These are phyloP conservation scores for Elymnias hypermnestra DNA, from an alignment of 1,140 invertebrate species.

Conservation along the genomic window DNA sequence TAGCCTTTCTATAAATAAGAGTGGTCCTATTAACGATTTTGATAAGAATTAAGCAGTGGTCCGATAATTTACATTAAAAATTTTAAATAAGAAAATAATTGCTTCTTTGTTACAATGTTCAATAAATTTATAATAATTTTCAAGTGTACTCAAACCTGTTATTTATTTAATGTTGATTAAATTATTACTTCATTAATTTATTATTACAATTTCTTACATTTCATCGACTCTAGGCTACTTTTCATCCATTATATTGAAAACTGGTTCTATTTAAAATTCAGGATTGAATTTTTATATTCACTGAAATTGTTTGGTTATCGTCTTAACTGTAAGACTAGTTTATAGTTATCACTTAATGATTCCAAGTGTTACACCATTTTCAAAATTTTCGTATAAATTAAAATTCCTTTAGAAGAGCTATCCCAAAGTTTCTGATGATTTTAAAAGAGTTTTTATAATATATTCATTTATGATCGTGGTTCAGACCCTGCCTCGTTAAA, in stretches of 20 bases:
- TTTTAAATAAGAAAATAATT: not conserved
- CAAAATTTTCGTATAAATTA: not conserved
- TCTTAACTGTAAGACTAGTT: too few relatives aligned
- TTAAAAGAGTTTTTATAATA: constrained; percentile 25
- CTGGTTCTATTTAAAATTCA: too few relatives aligned
- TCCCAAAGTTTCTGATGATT: constrained; percentile 29
- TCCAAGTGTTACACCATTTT: too few relatives aligned
- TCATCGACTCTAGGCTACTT: too few relatives aligned
- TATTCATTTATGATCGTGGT: constrained; percentile 58
- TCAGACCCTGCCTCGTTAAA: constrained; percentile 71
- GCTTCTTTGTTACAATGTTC: not conserved
- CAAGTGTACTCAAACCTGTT: too few relatives aligned
- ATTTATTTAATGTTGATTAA: too few relatives aligned
- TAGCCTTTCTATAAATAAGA: constrained; percentile 51
- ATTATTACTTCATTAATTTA: too few relatives aligned
- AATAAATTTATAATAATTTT: not conserved
- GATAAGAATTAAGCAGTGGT: constrained; percentile 55
- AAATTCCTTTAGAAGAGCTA: constrained; percentile 42
- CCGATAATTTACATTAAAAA: constrained; percentile 40
- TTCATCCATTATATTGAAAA: too few relatives aligned
- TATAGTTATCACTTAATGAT: too few relatives aligned
- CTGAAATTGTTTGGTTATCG: too few relatives aligned
- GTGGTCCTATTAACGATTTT: constrained; percentile 44
- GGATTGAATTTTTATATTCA: too few relatives aligned
- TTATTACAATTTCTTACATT: too few relatives aligned